Conservation (phyloP, 2,113 vertebrate species). For the Gallinago paraguaiae region DNA sequence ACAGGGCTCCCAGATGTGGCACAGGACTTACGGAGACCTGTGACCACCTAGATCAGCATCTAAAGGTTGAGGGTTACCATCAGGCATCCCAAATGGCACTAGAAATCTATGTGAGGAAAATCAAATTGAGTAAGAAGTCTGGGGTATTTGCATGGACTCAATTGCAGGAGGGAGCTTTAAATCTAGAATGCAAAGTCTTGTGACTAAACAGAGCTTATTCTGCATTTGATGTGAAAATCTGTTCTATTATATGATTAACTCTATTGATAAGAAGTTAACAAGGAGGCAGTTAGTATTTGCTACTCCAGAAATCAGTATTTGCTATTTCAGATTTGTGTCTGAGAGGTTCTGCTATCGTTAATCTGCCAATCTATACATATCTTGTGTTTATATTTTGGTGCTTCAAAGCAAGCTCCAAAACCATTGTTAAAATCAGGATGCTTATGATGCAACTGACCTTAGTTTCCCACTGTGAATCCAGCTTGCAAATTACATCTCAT, state of each 20-base stretch:
- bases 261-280: not conserved
- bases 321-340: not conserved
- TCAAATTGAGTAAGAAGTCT: not conserved
- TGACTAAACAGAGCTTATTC: not conserved
- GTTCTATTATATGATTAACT: not conserved
- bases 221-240: not conserved
- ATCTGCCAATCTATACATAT: not conserved
- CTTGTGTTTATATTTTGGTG: not conserved
- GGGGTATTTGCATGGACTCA: not conserved
- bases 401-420: not conserved
- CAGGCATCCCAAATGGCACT: not conserved
- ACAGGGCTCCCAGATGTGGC: not conserved
- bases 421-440: not conserved
- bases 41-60: not conserved
- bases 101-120: not conserved
- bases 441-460: not conserved
- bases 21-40: not conserved
- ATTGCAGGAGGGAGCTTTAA: not conserved
- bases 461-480: not conserved
- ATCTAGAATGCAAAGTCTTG: not conserved
- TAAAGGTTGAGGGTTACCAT: not conserved
- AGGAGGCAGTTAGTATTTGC: not conserved
- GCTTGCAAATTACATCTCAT: not conserved
- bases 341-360: not conserved
- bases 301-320: not conserved